These are phyloP conservation scores for Trachelus troglodyta DNA, from an alignment of 2,888 invertebrate species.

Conservation along the genomic window DNA sequence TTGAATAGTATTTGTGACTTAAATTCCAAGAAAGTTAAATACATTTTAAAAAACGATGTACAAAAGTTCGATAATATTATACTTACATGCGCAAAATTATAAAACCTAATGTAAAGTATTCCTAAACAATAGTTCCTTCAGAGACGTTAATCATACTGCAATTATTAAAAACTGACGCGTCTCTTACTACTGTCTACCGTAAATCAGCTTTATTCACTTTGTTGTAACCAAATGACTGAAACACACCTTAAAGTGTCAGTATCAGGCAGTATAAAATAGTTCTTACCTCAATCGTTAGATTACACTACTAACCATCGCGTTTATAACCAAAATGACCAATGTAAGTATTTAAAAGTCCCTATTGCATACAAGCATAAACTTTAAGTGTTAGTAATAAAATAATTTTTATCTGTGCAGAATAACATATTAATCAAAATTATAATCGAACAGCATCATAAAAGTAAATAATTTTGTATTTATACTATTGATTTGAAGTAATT, in stretches of 20 bases:
- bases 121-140: conserved; percentile 18
- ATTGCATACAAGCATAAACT: not conserved
- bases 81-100: conserved; percentile 25
- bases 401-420: not conserved
- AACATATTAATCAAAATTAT: not conserved
- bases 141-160: conserved; percentile 25
- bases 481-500: not conserved
- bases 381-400: not conserved
- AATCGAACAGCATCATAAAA: not conserved
- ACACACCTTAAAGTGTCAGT: not conserved
- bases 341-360: not conserved
- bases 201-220: not conserved
- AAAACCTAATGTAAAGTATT: conserved; percentile 19
- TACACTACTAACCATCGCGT: not conserved
- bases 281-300: not conserved
- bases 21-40: not conserved
- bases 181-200: not conserved
- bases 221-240: not conserved
- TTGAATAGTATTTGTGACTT: not conserved
- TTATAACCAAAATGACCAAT: not conserved
- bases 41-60: not conserved
- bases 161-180: not conserved
- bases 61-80: not conserved
- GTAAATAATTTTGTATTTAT: not conserved
- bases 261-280: not conserved